phyloP scores from a whole-genome alignment of 2,113 vertebrate species.

The Tricholaema leucomelas region DNA sequence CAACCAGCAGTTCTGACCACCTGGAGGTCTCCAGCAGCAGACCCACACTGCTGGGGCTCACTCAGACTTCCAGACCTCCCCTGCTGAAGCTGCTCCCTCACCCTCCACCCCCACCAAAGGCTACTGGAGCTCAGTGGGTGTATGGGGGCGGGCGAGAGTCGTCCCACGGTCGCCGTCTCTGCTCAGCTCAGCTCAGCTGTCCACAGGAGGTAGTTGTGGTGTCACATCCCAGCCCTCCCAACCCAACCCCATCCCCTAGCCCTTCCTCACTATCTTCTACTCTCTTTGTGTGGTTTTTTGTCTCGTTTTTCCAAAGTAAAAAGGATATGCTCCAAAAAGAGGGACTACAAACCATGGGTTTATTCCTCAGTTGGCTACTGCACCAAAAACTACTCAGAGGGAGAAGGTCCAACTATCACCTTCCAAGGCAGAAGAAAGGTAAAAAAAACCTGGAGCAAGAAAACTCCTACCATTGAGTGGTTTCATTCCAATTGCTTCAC shows the following conservation, averaged over 20 bases:
- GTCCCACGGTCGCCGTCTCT: neutral
- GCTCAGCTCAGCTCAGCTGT: constrained; percentile 2
- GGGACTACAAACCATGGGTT: constrained; percentile 45
- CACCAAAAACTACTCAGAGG: constrained; percentile 4
- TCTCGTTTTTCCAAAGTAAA: constrained; percentile 50
- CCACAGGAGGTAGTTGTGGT: constrained; percentile 73
- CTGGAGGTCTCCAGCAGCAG: constrained; percentile 1
- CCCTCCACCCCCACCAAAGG: neutral
- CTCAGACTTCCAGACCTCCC: neutral
- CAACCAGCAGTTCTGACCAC: neutral
- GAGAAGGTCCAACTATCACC: constrained; percentile 26
- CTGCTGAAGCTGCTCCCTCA: neutral
- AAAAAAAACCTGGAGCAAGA: constrained; percentile 1
- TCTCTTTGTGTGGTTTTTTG: neutral
- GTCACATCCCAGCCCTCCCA: constrained; percentile 30
- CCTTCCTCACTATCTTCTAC: constrained; percentile 38
- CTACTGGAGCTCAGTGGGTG: neutral
- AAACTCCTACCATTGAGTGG: neutral
- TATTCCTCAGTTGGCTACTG: constrained; percentile 21
- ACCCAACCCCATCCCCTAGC: constrained; percentile 43
- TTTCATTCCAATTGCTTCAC: neutral
- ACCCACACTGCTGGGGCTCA: neutral
- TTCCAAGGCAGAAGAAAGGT: constrained; percentile 21
- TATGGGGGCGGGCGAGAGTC: neutral
- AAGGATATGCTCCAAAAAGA: constrained; percentile 58